phyloP scores from a whole-genome alignment of 1,140 invertebrate species.

The Zaprionus lachaisei region DNA sequence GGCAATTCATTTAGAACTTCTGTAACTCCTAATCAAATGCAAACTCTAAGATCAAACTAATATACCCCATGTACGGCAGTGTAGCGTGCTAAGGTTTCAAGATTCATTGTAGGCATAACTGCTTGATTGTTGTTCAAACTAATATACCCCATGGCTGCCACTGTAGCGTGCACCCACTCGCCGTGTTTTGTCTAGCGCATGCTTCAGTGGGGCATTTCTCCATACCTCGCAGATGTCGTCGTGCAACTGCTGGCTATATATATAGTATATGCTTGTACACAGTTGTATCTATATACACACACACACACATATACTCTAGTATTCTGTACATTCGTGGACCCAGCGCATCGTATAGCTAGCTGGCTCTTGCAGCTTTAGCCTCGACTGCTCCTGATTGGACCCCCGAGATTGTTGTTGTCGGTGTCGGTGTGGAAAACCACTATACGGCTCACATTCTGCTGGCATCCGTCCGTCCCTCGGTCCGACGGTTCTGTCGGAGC shows the following conservation, averaged over 20 bases:
- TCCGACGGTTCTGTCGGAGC: not conserved
- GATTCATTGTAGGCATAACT: too few relatives aligned
- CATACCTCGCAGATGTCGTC: constrained; percentile 34
- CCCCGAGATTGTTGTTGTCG: constrained; percentile 37
- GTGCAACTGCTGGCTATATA: constrained; percentile 36
- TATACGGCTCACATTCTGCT: constrained; percentile 73
- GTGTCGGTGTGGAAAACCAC: constrained; percentile 68
- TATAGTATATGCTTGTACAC: constrained; percentile 1
- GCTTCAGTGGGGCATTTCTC: constrained; percentile 58
- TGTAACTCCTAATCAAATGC: not conserved
- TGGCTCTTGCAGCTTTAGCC: constrained; percentile 52
- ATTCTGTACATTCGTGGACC: constrained; percentile 42
- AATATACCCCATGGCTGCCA: constrained; percentile 3
- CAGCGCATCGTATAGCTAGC: constrained; percentile 73
- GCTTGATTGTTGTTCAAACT: not conserved
- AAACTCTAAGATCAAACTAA: too few relatives aligned
- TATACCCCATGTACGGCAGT: too few relatives aligned
- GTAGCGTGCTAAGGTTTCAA: too few relatives aligned
- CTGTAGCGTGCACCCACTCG: constrained; percentile 16
- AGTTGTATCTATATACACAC: constrained; percentile 21
- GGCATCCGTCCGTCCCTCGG: constrained; percentile 11
- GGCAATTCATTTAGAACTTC: too few relatives aligned
- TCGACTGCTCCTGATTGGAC: constrained; percentile 23
- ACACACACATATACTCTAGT: constrained; percentile 21
- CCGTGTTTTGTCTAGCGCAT: constrained; percentile 45